These are phyloP conservation scores for Gadus macrocephalus DNA, from an alignment of 2,113 vertebrate genomes.

Conservation along the genomic window DNA sequence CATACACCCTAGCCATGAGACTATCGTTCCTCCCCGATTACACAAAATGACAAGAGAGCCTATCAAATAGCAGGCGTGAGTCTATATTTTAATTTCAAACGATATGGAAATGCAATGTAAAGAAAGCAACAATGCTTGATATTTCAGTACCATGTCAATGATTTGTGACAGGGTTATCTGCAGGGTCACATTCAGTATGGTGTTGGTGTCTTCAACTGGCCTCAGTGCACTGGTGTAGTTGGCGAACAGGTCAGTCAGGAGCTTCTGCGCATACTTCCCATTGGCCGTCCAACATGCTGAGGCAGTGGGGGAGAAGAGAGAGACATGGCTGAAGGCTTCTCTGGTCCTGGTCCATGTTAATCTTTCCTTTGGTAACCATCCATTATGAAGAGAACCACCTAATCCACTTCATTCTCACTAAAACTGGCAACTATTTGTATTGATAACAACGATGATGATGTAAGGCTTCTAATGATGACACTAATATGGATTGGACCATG, in stretches of 20 bases:
- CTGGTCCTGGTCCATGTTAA: too few species aligned
- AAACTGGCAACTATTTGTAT: too few species aligned
- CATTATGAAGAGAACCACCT: too few species aligned
- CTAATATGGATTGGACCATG: too few species aligned
- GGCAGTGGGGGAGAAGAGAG: conserved; percentile 19
- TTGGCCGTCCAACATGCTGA: conserved; percentile 74
- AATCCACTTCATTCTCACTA: too few species aligned
- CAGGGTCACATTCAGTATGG: conserved; percentile 83
- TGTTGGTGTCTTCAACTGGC: conserved; percentile 84
- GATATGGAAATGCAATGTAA: not conserved
- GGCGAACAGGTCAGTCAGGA: conserved; percentile 80
- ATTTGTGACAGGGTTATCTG: conserved; percentile 89
- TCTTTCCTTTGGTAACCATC: too few species aligned
- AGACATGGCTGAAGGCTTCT: not conserved
- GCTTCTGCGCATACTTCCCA: conserved; percentile 78
- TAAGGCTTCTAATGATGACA: too few species aligned
- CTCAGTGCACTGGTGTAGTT: conserved; percentile 86
- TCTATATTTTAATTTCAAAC: not conserved
- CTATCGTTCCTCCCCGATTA: too few species aligned
- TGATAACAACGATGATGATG: too few species aligned
- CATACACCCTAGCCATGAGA: too few species aligned
- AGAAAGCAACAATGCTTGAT: not conserved
- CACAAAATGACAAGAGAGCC: too few species aligned
- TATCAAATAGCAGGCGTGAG: too few species aligned
- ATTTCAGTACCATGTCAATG: conserved; percentile 84